Base-by-base conservation (phyloP, 2,888 invertebrate species). In the Drosophila neotestacea region DNA sequence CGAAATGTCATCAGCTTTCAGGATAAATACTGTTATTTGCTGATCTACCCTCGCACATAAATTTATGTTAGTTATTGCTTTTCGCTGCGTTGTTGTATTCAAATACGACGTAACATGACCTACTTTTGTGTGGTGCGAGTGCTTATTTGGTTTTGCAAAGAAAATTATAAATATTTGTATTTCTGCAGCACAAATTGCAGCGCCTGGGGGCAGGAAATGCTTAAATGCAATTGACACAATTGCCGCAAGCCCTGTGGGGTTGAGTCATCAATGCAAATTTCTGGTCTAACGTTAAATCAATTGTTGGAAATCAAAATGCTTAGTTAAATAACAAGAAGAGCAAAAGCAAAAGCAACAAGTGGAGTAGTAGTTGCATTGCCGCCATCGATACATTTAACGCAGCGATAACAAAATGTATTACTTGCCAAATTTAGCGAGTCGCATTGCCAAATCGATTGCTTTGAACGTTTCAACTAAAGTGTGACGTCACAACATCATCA, bases 71-170 rank as follows among this genome's bases (percentile, higher is more conserved):
- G 51, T 56, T 59, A 54, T 65, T 64, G 38, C 44, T 56, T 50
- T 69, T 52, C 36, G 48, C 52, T 52, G 59, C 32, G 55, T 68
- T 67, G 72, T 77, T 70, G 63, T 73, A 77, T 81, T 81, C 77
- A 81, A 85, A 86, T 82, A 72, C 86, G 67, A 85, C 79, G 85
- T 86, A 86, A 88, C 77, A 58, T 88, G 84, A 82, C 88, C 85
- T 74, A 86, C 82, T 88, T 85, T 79, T 55, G 42, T 69, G 55
- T 67, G 71, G 62, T 60, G 68, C 65, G 58, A 70, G 56, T 79
- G 77, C 48, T 60, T 71, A 72, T 69, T 81, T 74, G 70, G 28
- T 51, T 73, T 67, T 62, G 79, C 65, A 67, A 69, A 61, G 48
- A 59, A 51, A 51, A 72, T 81, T 77, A 83, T 77, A 70, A 80